Conservation (phyloP, 2,888 invertebrate genomes). For the Lucinisca nassula region DNA sequence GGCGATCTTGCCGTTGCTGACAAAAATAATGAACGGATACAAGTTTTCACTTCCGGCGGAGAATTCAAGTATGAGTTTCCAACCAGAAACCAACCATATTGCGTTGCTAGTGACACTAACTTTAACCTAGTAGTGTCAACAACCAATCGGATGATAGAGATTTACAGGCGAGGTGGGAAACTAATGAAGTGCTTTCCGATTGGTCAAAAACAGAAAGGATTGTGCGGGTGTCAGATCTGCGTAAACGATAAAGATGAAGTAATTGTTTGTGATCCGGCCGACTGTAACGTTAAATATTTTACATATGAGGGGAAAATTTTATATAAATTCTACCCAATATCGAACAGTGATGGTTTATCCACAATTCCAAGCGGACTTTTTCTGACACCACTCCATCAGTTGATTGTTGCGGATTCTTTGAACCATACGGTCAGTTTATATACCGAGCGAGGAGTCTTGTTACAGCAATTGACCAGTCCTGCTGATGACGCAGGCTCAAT, state of each 20-base stretch:
- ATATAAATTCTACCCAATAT: constrained; percentile 77
- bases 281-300: constrained; percentile 76
- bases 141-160: constrained; percentile 72
- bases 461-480: constrained; percentile 80
- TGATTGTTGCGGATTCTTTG: constrained; percentile 82
- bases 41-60: constrained; percentile 77
- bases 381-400: constrained; percentile 78
- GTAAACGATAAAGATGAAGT: constrained; percentile 80
- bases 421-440: constrained; percentile 85
- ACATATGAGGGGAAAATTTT: constrained; percentile 78
- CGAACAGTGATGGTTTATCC: constrained; percentile 75
- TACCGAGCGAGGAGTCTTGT: constrained; percentile 78
- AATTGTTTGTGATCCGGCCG: constrained; percentile 80
- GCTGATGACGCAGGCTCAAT: constrained; percentile 82
- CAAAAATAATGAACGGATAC: constrained; percentile 82
- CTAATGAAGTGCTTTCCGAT: constrained; percentile 70
- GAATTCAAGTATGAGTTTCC: constrained; percentile 77
- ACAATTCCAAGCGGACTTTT: constrained; percentile 81
- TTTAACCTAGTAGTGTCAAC: constrained; percentile 82
- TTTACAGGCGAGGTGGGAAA: constrained; percentile 78
- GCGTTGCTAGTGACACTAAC: constrained; percentile 77
- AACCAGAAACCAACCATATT: constrained; percentile 77
- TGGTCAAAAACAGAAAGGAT: constrained; percentile 45
- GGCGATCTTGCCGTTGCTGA: constrained; percentile 85
- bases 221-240: constrained; percentile 71